Conservation (phyloP, 2,888 invertebrate species). For the Chrysolina oricalcia region DNA sequence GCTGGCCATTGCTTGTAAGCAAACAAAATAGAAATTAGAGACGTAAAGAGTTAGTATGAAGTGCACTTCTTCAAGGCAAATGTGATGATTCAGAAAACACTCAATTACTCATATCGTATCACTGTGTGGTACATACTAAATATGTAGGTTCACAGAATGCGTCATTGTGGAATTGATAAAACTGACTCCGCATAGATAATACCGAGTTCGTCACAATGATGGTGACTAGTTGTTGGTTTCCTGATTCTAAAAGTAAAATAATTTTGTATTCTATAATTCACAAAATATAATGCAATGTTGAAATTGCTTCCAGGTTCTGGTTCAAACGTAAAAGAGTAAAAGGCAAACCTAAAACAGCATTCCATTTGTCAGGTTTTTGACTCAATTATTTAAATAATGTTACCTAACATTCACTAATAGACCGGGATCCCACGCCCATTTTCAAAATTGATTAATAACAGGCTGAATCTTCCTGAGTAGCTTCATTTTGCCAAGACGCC, state of each 20-base stretch:
- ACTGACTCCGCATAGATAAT: neutral
- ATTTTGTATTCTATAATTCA: too few relatives aligned
- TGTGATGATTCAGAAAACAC: slow-evolving; percentile 24
- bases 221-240: neutral
- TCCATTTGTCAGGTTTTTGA: too few relatives aligned
- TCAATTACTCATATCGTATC: slow-evolving; percentile 22
- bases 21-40: neutral
- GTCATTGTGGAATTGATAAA: slow-evolving; percentile 13
- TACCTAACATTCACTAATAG: too few relatives aligned
- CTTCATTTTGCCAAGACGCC: too few relatives aligned
- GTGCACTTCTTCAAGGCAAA: slow-evolving; percentile 26
- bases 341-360: too few relatives aligned
- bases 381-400: neutral
- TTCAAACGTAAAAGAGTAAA: too few relatives aligned
- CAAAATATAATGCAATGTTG: too few relatives aligned
- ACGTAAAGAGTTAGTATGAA: slow-evolving; percentile 10
- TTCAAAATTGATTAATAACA: too few relatives aligned
- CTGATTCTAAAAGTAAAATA: too few relatives aligned
- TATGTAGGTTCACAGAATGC: slow-evolving; percentile 17
- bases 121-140: slow-evolving; percentile 5
- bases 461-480: too few relatives aligned
- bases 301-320: too few relatives aligned
- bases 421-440: too few relatives aligned
- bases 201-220: neutral
- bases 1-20: neutral